Conservation (phyloP, 2,888 invertebrate species). For the Pollenia griseotomentosa region DNA sequence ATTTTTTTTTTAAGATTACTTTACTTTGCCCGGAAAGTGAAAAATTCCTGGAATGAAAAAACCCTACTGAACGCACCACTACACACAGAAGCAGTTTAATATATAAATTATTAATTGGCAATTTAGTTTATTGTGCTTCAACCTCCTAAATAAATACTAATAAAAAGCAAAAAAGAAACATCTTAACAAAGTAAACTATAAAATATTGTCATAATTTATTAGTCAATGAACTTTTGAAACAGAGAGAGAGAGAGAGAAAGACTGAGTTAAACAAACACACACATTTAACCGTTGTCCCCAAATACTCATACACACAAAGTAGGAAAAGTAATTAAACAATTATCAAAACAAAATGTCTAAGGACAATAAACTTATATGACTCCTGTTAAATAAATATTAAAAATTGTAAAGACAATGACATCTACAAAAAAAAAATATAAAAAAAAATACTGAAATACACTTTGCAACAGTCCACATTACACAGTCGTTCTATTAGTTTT, state of each 20-base stretch:
- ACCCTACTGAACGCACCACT: no score
- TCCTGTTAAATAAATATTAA: conserved; percentile 28
- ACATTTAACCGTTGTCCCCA: background rate
- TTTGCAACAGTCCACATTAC: background rate
- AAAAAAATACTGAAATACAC: background rate
- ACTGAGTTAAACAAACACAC: background rate
- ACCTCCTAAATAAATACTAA: conserved; percentile 38
- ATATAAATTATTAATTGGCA: conserved; percentile 8
- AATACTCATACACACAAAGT: background rate
- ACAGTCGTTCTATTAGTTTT: conserved; percentile 33
- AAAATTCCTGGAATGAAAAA: no score
- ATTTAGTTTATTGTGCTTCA: conserved; percentile 25
- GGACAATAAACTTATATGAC: conserved; percentile 48
- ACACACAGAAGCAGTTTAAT: conserved; percentile 7
- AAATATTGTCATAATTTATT: conserved; percentile 42
- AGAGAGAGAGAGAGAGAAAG: background rate
- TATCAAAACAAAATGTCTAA: conserved; percentile 51
- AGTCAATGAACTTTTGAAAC: conserved; percentile 2
- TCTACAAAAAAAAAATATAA: no score
- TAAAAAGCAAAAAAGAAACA: background rate
- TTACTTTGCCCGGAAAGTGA: no score
- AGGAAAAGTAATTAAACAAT: conserved; percentile 63
- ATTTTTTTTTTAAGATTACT: no score
- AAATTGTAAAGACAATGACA: conserved; percentile 10
- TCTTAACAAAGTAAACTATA: background rate